phyloP scores from a whole-genome alignment of 2,888 invertebrate species.

The Hyles lineata region DNA sequence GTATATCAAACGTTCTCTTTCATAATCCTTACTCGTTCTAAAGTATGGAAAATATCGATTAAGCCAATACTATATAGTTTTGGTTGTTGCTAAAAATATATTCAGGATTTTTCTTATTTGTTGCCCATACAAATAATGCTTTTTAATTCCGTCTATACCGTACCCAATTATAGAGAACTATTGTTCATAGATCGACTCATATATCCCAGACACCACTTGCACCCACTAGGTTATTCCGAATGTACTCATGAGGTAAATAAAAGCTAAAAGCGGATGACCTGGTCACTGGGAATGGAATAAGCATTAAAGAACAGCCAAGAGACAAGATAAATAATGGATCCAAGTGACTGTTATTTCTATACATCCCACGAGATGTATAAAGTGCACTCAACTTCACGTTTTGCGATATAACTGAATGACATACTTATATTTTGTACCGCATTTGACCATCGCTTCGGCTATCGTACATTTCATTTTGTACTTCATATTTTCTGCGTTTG shows the following conservation, averaged over 20 bases:
- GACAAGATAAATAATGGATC: slow-evolving; percentile 23
- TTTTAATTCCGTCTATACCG: neutral
- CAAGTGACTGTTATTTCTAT: slow-evolving; percentile 11
- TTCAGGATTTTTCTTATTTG: too few species aligned
- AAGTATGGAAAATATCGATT: too few species aligned
- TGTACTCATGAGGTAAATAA: neutral
- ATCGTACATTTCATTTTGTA: too few species aligned
- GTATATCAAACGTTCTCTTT: too few species aligned
- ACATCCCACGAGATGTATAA: neutral
- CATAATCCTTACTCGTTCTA: too few species aligned
- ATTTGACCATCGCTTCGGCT: neutral
- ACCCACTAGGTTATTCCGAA: neutral
- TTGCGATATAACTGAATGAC: neutral
- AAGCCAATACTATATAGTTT: too few species aligned
- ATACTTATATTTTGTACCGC: neutral
- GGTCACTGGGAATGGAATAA: neutral
- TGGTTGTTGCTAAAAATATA: too few species aligned
- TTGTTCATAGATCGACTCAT: neutral
- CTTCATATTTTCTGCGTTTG: too few species aligned
- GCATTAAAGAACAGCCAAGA: neutral
- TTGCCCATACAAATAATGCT: neutral
- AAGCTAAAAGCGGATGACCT: slow-evolving; percentile 1
- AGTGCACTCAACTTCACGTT: neutral
- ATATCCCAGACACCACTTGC: too few species aligned
- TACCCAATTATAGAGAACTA: neutral